Base-by-base conservation (phyloP, 2,797 vertebrate genomes). In the Aselliscus stoliczkanus region DNA sequence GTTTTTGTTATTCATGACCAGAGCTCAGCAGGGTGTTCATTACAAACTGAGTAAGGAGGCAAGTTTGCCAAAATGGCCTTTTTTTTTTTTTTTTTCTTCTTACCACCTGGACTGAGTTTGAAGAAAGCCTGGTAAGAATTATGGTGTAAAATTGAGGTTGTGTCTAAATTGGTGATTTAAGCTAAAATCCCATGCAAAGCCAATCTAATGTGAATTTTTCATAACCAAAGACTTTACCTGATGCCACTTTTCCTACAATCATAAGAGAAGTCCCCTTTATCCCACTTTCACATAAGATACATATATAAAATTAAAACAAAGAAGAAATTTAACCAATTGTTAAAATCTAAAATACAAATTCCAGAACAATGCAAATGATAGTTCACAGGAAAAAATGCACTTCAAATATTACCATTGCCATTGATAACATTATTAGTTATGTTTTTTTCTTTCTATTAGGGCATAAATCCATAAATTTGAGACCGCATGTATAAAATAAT, bases 61-160 rank as follows among this genome's bases (percentile, higher is more conserved):
- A 81, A 69, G 42, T 75, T 84, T 65, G 70, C 54, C 90, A 91
- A 82, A 83, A 77, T 81, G 4, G 75, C 42, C 23, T 47, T 75
- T 79, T n/a, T 54, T 62, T 75, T 79, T n/a, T 54, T 62, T 27
- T 34, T 27, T 47, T 39, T 5, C 13, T 11, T 70, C 29, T 76
- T 82, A 54, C 47, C 93, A 90, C 72, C 76, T 97, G 69, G 76
- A 14, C 17, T 92, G 83, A 95, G 39, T 95, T 95, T 95, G 85
- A 89, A 95, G 47, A 21, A 94, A 79, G 11, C 11, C 83, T 97
- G 91, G 58, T 31, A 85, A 84, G 76, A 87, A 96, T 95, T 94
- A 90, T 73, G 62, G 47, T 60, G 91, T 96, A 84, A 76, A 87
- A 96, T 75, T 83, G 75, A 96, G 54, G 20, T 94, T 92, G 29